Evolutionary conservation across 2,888 invertebrate genomes (phyloP).

Genomic region (Merodon equestris): DNA sequence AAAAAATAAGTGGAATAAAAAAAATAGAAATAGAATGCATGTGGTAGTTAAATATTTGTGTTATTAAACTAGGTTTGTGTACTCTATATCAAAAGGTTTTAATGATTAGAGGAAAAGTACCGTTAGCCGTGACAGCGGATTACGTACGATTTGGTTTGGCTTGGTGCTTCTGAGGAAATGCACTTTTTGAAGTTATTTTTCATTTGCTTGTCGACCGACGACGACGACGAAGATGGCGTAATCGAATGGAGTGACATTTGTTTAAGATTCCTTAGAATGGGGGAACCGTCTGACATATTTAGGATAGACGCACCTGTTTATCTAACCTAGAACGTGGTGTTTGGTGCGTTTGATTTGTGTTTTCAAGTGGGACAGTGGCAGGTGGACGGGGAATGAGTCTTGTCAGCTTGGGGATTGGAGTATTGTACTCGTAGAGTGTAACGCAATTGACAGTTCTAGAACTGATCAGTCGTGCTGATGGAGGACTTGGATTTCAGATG

Average conservation of each 20-base stretch:
- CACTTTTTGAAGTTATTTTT: constrained; percentile 1
- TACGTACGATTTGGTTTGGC: background rate
- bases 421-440: too few species aligned
- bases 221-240: constrained; percentile 7
- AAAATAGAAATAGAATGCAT: constrained; percentile 22
- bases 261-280: constrained; percentile 24
- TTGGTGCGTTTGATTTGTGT: too few species aligned
- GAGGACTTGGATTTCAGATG: too few species aligned
- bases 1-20: too few species aligned
- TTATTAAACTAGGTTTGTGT: constrained; percentile 53
- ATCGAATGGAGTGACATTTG: constrained; percentile 30
- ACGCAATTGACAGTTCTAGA: too few species aligned
- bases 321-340: constrained; percentile 18
- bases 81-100: constrained; percentile 29
- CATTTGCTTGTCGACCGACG: background rate
- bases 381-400: too few species aligned
- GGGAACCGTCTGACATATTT: constrained; percentile 29
- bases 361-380: too few species aligned
- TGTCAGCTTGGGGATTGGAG: too few species aligned
- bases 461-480: too few species aligned
- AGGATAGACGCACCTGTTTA: constrained; percentile 29
- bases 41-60: constrained; percentile 47
- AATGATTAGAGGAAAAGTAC: constrained; percentile 35
- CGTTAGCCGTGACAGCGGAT: constrained; percentile 12
- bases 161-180: constrained; percentile 4